Conservation (phyloP, 2,113 vertebrate genomes). For the Lucifuga dentata region DNA sequence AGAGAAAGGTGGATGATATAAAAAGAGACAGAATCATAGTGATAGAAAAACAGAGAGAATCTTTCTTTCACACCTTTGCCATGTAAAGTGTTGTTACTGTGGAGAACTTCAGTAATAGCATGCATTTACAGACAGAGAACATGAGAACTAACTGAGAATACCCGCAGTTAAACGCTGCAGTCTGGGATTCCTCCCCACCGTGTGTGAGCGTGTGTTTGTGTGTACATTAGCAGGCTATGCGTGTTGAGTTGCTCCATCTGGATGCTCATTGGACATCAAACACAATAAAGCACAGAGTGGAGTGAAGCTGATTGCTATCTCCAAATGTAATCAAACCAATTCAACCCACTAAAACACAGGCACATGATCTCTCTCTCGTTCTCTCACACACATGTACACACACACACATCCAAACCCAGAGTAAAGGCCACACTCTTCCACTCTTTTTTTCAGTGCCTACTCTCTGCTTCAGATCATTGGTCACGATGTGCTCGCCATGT, state of each 20-base stretch:
- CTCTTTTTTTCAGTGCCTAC: constrained; percentile 51
- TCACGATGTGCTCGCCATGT: constrained; percentile 69
- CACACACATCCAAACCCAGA: constrained; percentile 56
- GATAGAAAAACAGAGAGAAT: background rate
- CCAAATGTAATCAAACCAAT: constrained; percentile 75
- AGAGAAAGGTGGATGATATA: background rate
- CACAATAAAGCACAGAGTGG: constrained; percentile 69
- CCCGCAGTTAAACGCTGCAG: background rate
- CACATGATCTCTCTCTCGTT: constrained; percentile 42
- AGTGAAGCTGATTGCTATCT: constrained; percentile 75
- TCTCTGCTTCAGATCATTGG: constrained; percentile 68
- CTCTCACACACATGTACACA: constrained; percentile 13
- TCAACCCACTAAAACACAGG: constrained; percentile 62
- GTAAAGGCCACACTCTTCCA: constrained; percentile 61
- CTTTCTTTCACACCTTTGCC: constrained; percentile 17
- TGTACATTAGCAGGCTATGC: constrained; percentile 36
- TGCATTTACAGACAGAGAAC: background rate
- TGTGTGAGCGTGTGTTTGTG: constrained; percentile 16
- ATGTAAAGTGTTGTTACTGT: background rate
- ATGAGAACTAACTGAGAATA: background rate
- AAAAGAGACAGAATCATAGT: constrained; percentile 1
- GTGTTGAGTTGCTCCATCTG: constrained; percentile 62
- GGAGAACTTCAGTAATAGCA: background rate
- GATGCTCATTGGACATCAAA: constrained; percentile 76
- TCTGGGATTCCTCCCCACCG: constrained; percentile 10